phyloP scores from a whole-genome alignment of 2,113 vertebrate genomes.

The Acanthisitta chloris region DNA sequence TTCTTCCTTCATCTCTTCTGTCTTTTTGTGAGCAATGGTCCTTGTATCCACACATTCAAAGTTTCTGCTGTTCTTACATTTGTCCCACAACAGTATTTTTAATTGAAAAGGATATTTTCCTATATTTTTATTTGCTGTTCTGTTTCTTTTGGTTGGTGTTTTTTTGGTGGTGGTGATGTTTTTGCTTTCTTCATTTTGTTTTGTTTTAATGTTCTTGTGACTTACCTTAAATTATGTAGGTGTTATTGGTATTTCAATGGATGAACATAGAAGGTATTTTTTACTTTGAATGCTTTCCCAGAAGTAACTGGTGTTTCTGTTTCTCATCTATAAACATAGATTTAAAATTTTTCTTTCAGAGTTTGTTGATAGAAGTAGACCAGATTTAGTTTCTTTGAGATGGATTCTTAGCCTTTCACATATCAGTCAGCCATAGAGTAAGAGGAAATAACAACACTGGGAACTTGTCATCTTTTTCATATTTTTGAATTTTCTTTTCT shows the following conservation, averaged over 20 bases:
- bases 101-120: not conserved
- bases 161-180: not conserved
- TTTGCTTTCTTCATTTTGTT: not conserved
- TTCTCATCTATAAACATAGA: not conserved
- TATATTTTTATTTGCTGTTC: not conserved
- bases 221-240: not conserved
- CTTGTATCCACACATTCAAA: not conserved
- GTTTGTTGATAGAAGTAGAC: not conserved
- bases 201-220: not conserved
- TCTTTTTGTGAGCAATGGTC: not conserved
- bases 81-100: not conserved
- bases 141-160: not conserved
- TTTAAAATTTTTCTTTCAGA: not conserved
- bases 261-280: not conserved
- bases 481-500: not conserved
- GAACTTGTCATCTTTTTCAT: not conserved
- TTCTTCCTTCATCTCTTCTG: not conserved
- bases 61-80: not conserved
- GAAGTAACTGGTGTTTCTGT: not conserved
- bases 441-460: not conserved
- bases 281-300: not conserved
- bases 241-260: not conserved
- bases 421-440: not conserved
- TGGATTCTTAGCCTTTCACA: not conserved
- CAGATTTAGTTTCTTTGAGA: not conserved